Evolutionary conservation across 2,888 invertebrate genomes (phyloP).

Genomic region (Tyria jacobaeae): DNA sequence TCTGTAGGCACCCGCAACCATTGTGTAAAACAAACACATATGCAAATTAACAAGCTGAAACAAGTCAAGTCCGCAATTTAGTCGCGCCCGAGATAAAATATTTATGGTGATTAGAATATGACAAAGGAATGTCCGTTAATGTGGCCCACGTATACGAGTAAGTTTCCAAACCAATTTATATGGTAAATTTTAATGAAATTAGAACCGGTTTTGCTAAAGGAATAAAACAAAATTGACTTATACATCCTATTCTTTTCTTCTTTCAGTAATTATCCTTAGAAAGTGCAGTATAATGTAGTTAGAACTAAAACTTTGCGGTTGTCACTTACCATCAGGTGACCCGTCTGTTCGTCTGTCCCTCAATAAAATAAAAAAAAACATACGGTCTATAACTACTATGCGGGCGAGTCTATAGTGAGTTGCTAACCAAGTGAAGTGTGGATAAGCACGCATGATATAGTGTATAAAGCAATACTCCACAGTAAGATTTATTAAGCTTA

Average conservation of each 20-base stretch:
- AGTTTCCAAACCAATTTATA: background rate
- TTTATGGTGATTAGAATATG: slow-evolving; percentile 17
- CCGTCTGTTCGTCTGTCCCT: too few species aligned
- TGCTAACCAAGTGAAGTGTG: too few species aligned
- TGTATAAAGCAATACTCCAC: too few species aligned
- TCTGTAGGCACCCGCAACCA: slow-evolving; percentile 5
- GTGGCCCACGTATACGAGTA: slow-evolving; percentile 3
- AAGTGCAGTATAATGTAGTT: too few species aligned
- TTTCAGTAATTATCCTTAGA: too few species aligned
- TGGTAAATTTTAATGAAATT: slow-evolving; percentile 3
- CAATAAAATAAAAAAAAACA: too few species aligned
- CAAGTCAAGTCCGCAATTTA: slow-evolving; percentile 11
- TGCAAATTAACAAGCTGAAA: slow-evolving; percentile 13
- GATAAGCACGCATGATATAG: too few species aligned
- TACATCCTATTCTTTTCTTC: background rate
- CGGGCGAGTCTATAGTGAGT: too few species aligned
- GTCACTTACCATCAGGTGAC: too few species aligned
- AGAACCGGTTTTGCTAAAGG: background rate
- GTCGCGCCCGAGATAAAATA: slow-evolving; percentile 17
- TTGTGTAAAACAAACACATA: slow-evolving; percentile 15
- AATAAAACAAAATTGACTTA: background rate
- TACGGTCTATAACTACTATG: too few species aligned
- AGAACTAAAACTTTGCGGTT: too few species aligned
- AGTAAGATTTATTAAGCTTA: too few species aligned
- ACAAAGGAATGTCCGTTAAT: slow-evolving; percentile 14